These are phyloP conservation scores for Callosobruchus maculatus DNA, from an alignment of 2,888 invertebrate genomes.

Conservation along the genomic window DNA sequence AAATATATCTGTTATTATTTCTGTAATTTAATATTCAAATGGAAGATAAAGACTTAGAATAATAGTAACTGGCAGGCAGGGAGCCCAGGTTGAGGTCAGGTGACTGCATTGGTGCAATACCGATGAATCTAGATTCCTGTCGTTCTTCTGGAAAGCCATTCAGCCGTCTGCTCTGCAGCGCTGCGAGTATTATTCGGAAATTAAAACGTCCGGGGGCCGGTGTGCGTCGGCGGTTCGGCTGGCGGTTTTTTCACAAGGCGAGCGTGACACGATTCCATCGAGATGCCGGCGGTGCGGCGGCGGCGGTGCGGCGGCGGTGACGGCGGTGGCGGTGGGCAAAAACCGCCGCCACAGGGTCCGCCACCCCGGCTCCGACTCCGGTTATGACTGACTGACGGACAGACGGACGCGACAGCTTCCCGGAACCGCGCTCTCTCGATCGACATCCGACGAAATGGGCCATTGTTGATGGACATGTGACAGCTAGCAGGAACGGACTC, in stretches of 20 bases:
- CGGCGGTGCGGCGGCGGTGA: too few relatives aligned
- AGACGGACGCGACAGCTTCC: slow-evolving; percentile 32
- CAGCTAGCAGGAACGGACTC: slow-evolving; percentile 19
- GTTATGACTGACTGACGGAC: slow-evolving; percentile 16
- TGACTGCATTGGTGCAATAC: background rate
- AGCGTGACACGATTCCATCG: background rate
- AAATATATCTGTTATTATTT: too few relatives aligned
- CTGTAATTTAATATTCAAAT: too few relatives aligned
- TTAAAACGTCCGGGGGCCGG: background rate
- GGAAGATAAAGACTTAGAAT: background rate
- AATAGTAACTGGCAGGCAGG: background rate
- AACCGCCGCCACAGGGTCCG: slow-evolving; percentile 16
- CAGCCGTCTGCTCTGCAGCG: background rate
- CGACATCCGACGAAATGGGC: slow-evolving; percentile 42
- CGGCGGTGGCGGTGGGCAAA: background rate
- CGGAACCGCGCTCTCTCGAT: slow-evolving; percentile 41
- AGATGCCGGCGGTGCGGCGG: background rate
- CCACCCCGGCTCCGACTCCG: slow-evolving; percentile 25
- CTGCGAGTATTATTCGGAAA: background rate
- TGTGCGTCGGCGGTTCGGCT: background rate
- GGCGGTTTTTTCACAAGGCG: background rate
- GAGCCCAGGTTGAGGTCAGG: background rate
- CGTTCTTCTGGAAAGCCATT: background rate
- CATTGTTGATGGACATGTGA: slow-evolving; percentile 40
- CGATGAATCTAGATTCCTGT: background rate